phyloP scores from a whole-genome alignment of 30 jellyfish, hydroid and myxozoan species.

The Cassiopea andromeda region DNA sequence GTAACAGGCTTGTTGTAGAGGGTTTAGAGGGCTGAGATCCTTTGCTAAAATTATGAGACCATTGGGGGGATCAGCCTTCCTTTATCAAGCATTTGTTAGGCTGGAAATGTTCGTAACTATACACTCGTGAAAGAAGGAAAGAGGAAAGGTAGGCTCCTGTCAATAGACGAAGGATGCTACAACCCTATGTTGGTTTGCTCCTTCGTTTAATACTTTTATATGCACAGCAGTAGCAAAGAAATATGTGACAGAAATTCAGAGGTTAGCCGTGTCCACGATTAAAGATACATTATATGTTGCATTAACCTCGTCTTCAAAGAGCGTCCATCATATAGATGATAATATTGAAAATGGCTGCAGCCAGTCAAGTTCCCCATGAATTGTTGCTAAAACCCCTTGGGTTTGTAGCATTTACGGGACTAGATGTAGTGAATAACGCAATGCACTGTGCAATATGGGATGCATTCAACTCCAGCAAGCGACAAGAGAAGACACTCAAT shows the following conservation, averaged over 20 bases:
- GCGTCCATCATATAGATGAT: not conserved
- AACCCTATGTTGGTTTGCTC: no score
- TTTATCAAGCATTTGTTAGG: no score
- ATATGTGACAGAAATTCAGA: no score
- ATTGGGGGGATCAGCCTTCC: no score
- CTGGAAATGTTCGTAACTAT: no score
- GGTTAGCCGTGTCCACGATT: not conserved
- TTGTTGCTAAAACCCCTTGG: conserved; percentile 86
- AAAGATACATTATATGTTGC: not conserved
- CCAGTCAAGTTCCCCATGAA: conserved; percentile 84
- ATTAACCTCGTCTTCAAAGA: not conserved
- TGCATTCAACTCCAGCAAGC: conserved; percentile 83
- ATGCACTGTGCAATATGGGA: conserved; percentile 96
- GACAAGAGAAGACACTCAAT: conserved; percentile 87
- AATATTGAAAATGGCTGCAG: conserved; percentile 49
- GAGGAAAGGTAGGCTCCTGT: no score
- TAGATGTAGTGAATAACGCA: conserved; percentile 85
- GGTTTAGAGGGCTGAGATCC: no score
- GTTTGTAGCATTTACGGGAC: conserved; percentile 89
- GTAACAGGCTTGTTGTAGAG: no score
- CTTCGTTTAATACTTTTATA: not conserved
- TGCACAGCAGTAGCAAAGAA: not conserved
- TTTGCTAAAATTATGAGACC: no score
- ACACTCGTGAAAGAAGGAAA: no score
- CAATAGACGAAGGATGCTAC: no score